Evolutionary conservation across 2,797 vertebrate genomes (phyloP).

Genomic region (Mormyrops attenuatus): DNA sequence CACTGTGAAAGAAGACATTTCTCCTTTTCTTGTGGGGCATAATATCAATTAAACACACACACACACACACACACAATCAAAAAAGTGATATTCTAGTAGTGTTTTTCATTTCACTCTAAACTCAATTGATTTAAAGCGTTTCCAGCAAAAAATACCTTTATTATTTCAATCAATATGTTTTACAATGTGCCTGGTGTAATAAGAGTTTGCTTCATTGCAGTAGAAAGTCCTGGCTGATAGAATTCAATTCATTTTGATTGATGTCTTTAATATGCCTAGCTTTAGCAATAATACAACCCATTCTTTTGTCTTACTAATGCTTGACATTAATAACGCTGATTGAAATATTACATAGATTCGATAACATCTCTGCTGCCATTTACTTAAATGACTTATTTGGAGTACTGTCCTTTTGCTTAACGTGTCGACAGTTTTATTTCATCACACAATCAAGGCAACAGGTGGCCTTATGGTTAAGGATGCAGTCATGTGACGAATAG

Average conservation of each 20-base stretch:
- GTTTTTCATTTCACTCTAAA: background rate
- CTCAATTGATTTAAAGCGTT: slow-evolving; percentile 11
- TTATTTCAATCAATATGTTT: slow-evolving; percentile 18
- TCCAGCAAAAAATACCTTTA: background rate
- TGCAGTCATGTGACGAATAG: background rate
- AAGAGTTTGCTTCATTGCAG: slow-evolving; percentile 10
- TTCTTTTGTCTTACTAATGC: slow-evolving; percentile 13
- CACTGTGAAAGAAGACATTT: background rate
- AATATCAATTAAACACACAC: background rate
- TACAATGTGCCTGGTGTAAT: slow-evolving; percentile 8
- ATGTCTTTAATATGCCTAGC: slow-evolving; percentile 20
- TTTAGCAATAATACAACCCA: slow-evolving; percentile 4
- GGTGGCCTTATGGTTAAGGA: background rate
- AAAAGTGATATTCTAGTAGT: background rate
- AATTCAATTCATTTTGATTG: slow-evolving; percentile 22
- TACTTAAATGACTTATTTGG: background rate
- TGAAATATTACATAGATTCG: background rate
- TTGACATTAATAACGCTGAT: background rate
- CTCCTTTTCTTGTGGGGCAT: background rate
- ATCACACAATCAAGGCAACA: background rate
- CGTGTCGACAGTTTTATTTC: background rate
- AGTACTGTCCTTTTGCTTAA: background rate
- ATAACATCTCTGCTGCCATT: background rate
- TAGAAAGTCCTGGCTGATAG: slow-evolving; percentile 4
- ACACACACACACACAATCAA: background rate